Evolutionary conservation across 2,113 vertebrate genomes (phyloP), one percentile per base, ranked within the genome.

Genomic region (Ictidomys tridecemlineatus): DNA sequence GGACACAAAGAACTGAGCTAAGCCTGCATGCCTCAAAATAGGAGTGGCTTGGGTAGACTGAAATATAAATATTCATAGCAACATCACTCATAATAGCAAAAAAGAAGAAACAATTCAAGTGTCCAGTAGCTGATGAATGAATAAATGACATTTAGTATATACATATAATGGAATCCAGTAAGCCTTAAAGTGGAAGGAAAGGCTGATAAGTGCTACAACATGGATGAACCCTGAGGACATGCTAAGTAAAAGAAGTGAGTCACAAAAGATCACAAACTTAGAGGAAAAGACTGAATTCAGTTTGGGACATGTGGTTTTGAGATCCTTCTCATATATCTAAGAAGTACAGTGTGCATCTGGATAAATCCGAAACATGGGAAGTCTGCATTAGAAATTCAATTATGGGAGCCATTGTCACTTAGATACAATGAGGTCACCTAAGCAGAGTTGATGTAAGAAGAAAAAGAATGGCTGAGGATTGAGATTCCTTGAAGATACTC

Each of bases 61-160:
- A 87, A 87, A 42, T 51, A 53, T 26, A 16, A 56, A 84, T 67
- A 42, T 89, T 92, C 56, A 39, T 34, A 67, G 32, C 53, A 56
- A 14, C 30, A 72, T 45, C 37, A 20, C 37, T 94, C 28, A 86
- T 48, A 80, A 67, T 37, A 90, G 39, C 34, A 18, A n/a, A 67
- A 90, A 89, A 85, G 34, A 84, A 14, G 78, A 95, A 92, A 92
- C 9, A 73, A 91, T 28, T n/a, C 70, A 84, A 45, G 37, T 11
- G 45, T 88, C 51, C 26, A 34, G 65, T 72, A 70, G 18, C 24
- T 79, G 20, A 39, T 30, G 11, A 56, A 20, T 32, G 18, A 37
- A 48, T 69, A 89, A 42, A 85, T n/a, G 37, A 85, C 51, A 72
- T 61, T 72, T 82, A 20, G 34, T 53, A 42, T 28, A 67, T 67